Percentiles rank a stretch among this genome's conserved stretches.
phyloP scores from a whole-genome alignment of 2,113 vertebrate genomes.

The Eudyptes chrysolophus region DNA sequence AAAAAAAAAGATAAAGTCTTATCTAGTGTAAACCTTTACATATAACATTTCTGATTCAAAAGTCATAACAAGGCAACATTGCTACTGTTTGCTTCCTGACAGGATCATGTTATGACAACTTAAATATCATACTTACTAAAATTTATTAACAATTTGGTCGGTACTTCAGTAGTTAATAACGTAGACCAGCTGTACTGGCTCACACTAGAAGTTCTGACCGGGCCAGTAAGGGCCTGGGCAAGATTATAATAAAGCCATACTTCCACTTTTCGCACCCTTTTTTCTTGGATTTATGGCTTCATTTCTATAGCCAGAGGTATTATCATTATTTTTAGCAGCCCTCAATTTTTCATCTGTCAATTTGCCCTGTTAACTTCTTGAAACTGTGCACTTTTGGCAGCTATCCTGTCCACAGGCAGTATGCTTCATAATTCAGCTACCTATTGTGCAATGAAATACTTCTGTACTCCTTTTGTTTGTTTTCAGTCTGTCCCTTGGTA shows the following conservation, averaged over 20 bases:
- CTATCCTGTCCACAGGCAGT: neutral
- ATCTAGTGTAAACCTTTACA: neutral
- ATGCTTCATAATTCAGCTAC: neutral
- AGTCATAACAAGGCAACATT: neutral
- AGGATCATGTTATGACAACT: neutral
- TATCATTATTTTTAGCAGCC: neutral
- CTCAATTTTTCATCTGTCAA: neutral
- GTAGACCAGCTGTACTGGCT: neutral
- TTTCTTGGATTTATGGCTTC: neutral
- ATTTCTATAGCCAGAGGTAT: neutral
- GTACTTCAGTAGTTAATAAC: neutral
- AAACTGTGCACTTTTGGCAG: neutral
- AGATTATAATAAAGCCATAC: neutral
- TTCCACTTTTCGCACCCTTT: neutral
- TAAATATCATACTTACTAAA: neutral
- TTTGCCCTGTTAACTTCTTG: neutral
- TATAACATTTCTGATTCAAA: neutral
- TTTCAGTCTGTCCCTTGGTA: neutral
- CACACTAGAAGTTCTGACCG: neutral
- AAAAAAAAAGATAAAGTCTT: too few species aligned
- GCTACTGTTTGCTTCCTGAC: neutral
- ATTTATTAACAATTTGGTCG: too few species aligned
- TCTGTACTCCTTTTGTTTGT: neutral
- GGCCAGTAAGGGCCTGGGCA: neutral
- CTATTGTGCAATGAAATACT: neutral